phyloP scores from a whole-genome alignment of 1,140 invertebrate genomes.

The Colletes gigas region DNA sequence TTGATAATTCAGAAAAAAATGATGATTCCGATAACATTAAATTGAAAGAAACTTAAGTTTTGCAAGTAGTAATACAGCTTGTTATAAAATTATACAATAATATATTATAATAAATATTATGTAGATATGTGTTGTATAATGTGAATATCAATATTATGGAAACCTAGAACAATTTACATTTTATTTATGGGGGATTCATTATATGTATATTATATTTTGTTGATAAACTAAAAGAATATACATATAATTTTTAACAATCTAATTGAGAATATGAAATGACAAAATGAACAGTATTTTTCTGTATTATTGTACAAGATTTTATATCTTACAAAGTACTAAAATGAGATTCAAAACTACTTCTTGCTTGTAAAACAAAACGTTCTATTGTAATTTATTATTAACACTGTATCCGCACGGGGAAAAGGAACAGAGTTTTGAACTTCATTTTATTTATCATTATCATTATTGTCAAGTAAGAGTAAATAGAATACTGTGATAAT shows the following conservation, averaged over 20 bases:
- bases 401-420: not conserved
- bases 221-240: not conserved
- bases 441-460: constrained; percentile 34
- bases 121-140: not conserved
- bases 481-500: constrained; percentile 5
- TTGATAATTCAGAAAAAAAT: not conserved
- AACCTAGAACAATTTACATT: not conserved
- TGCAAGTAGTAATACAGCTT: not conserved
- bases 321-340: not conserved
- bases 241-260: not conserved
- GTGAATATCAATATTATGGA: not conserved
- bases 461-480: constrained; percentile 56
- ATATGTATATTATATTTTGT: not conserved
- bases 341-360: constrained; percentile 1
- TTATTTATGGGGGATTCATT: not conserved
- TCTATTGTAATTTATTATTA: constrained; percentile 4
- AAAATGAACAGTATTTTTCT: not conserved
- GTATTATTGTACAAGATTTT: not conserved
- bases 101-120: too few relatives aligned
- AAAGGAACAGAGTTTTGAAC: constrained; percentile 14
- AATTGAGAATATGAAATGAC: not conserved
- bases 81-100: not conserved
- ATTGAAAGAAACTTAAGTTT: not conserved
- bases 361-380: not conserved
- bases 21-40: not conserved